Evolutionary conservation across 2,888 invertebrate genomes (phyloP).

Genomic region (Rutpela maculata): DNA sequence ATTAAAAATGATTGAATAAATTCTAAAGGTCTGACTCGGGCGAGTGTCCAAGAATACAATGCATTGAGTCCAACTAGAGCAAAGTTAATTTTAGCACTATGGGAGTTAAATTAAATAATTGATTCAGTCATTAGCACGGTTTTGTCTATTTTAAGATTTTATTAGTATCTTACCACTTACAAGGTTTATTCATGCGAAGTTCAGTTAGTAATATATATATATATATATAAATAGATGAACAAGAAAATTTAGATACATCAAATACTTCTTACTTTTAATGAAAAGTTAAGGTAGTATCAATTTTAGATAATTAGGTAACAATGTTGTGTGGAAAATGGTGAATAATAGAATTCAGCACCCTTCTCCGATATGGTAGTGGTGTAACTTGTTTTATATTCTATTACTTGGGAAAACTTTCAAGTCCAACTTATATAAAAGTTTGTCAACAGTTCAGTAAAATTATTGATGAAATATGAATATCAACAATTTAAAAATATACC

Average conservation of each 20-base stretch:
- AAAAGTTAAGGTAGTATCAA: neutral
- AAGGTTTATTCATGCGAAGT: neutral
- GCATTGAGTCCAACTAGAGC: neutral
- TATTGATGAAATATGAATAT: too few species aligned
- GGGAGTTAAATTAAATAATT: neutral
- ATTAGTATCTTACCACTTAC: neutral
- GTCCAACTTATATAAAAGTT: too few species aligned
- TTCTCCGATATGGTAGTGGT: too few species aligned
- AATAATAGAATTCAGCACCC: neutral
- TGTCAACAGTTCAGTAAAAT: too few species aligned
- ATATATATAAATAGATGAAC: neutral
- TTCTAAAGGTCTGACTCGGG: neutral
- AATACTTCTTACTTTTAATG: neutral
- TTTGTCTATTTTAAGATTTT: neutral
- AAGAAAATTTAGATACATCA: neutral
- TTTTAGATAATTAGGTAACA: neutral
- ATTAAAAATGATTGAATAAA: neutral
- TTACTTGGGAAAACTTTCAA: too few species aligned
- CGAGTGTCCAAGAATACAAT: neutral
- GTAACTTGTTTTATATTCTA: too few species aligned
- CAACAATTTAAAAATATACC: too few species aligned
- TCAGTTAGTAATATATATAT: neutral
- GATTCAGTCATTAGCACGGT: neutral
- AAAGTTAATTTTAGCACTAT: constrained; percentile 2
- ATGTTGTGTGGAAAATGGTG: neutral